phyloP scores from a whole-genome alignment of 2,113 vertebrate species.

The Gasterosteus nipponicus region DNA sequence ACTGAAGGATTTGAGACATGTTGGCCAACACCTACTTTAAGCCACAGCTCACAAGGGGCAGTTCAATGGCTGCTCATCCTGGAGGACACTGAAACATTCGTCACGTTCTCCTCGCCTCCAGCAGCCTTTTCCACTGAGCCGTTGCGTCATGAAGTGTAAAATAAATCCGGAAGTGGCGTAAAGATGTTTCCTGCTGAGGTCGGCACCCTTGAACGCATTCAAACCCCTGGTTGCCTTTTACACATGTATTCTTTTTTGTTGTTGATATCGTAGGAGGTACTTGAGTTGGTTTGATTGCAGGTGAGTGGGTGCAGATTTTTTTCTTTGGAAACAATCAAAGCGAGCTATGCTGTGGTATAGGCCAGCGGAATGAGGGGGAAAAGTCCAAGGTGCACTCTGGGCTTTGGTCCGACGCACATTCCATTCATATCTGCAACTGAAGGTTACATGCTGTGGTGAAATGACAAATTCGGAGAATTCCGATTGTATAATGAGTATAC shows the following conservation, averaged over 20 bases:
- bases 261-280: background rate
- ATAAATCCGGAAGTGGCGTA: conserved; percentile 70
- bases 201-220: conserved; percentile 54
- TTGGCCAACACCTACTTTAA: conserved; percentile 43
- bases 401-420: conserved; percentile 62
- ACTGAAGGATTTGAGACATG: conserved; percentile 41
- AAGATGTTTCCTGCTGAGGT: conserved; percentile 75
- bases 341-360: background rate
- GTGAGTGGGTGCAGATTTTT: conserved; percentile 4
- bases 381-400: conserved; percentile 64
- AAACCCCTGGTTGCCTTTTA: conserved; percentile 15
- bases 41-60: conserved; percentile 23
- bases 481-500: conserved; percentile 6
- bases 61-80: conserved; percentile 34
- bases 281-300: conserved; percentile 17
- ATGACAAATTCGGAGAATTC: conserved; percentile 44
- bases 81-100: conserved; percentile 32
- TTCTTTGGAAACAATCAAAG: background rate
- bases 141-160: conserved; percentile 52
- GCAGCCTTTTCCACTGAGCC: background rate
- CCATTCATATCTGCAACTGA: conserved; percentile 66
- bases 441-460: conserved; percentile 51
- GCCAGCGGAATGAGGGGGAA: conserved; percentile 31
- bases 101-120: conserved; percentile 17
- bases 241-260: background rate